phyloP scores from a whole-genome alignment of 2,888 invertebrate genomes.

The Euplexia lucipara region DNA sequence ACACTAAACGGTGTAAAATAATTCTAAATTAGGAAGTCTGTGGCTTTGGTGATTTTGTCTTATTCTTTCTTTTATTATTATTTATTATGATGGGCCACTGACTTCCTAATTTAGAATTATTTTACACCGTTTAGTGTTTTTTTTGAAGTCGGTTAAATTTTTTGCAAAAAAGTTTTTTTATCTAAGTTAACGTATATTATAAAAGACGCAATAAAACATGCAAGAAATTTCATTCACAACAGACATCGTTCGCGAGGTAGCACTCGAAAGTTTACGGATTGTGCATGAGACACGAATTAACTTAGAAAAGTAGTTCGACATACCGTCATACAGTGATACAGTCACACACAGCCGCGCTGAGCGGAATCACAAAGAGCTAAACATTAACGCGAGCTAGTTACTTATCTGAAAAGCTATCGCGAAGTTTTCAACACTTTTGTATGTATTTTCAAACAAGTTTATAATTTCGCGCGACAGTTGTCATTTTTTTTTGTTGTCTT shows the following conservation, averaged over 20 bases:
- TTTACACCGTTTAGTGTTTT: too few species aligned
- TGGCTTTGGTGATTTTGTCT: too few species aligned
- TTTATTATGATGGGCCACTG: too few species aligned
- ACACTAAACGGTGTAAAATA: too few species aligned
- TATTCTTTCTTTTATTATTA: too few species aligned
- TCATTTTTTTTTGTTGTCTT: conserved; percentile 12
- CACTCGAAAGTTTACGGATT: conserved; percentile 84
- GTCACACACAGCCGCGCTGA: conserved; percentile 70
- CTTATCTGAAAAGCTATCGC: conserved; percentile 86
- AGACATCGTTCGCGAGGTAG: conserved; percentile 69
- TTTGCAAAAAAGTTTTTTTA: too few species aligned
- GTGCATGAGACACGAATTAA: conserved; percentile 87
- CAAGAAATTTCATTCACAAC: conserved; percentile 73
- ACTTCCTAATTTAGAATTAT: too few species aligned
- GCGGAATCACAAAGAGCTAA: conserved; percentile 86
- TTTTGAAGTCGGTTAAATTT: too few species aligned
- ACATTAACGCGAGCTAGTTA: conserved; percentile 87
- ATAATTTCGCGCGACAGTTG: conserved; percentile 69
- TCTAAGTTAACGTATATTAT: too few species aligned
- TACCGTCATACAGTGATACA: conserved; percentile 73
- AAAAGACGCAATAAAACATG: conserved; percentile 35
- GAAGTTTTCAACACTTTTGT: conserved; percentile 83
- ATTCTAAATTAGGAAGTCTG: too few species aligned
- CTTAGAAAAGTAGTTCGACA: conserved; percentile 86
- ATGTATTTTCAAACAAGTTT: conserved; percentile 77